Conservation (phyloP, 2,797 vertebrate species). For the Gephyroberyx darwinii region DNA sequence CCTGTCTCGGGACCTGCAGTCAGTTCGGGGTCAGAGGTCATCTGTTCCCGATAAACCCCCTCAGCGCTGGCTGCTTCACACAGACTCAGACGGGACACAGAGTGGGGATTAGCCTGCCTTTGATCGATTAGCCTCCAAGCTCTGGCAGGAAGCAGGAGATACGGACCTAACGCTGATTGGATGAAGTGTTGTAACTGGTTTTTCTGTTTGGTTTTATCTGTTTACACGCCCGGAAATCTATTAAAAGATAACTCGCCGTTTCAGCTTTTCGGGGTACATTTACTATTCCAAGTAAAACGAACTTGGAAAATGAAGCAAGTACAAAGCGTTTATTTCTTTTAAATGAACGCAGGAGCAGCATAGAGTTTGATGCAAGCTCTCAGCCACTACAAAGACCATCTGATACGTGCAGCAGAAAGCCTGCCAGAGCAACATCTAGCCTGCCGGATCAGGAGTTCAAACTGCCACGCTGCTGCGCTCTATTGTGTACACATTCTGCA, state of each 20-base stretch:
- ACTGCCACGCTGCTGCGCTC: conserved; percentile 34
- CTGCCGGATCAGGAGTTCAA: conserved; percentile 48
- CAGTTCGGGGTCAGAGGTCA: conserved; percentile 65
- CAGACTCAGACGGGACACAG: conserved; percentile 38
- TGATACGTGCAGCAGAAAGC: conserved; percentile 40
- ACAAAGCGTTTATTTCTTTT: conserved; percentile 27
- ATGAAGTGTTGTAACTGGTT: conserved; percentile 57
- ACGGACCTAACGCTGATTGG: conserved; percentile 40
- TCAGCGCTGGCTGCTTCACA: conserved; percentile 30
- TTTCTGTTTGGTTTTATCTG: conserved; percentile 47
- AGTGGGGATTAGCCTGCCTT: conserved; percentile 65
- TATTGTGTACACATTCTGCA: conserved; percentile 50
- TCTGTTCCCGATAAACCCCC: conserved; percentile 68
- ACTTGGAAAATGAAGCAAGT: conserved; percentile 20
- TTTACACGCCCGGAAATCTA: conserved; percentile 43
- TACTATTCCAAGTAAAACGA: conserved; percentile 7
- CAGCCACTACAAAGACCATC: conserved; percentile 31
- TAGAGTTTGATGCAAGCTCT: conserved; percentile 12
- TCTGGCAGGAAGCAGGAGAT: conserved; percentile 61
- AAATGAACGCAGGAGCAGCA: conserved; percentile 23
- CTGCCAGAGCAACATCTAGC: conserved; percentile 42
- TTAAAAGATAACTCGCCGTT: conserved; percentile 25
- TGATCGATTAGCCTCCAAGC: conserved; percentile 64
- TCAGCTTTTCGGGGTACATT: not conserved
- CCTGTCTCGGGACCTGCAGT: conserved; percentile 69